A percentile compares a stretch with the other conserved stretches of the same genome.
Evolutionary conservation across 2,888 invertebrate species (phyloP).

Genomic region (Agriopis marginaria): DNA sequence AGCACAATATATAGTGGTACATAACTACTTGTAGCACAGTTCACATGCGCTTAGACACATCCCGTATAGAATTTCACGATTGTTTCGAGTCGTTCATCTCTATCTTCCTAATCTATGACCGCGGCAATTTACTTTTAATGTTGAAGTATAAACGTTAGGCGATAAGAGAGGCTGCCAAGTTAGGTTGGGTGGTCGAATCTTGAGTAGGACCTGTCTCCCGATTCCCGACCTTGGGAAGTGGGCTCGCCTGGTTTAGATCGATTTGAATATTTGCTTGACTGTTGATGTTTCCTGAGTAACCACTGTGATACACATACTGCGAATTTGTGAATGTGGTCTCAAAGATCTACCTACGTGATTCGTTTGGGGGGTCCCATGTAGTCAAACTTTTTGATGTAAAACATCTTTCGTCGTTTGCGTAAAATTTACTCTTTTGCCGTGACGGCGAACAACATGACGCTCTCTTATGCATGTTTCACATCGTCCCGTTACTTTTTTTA

Average conservation of each 20-base stretch:
- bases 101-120: neutral
- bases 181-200: slow-evolving; percentile 37
- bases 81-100: slow-evolving; percentile 6
- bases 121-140: slow-evolving; percentile 41
- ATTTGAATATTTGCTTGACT: neutral
- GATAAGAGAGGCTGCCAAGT: slow-evolving; percentile 44
- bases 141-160: slow-evolving; percentile 40
- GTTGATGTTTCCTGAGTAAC: neutral
- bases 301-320: neutral
- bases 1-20: no score
- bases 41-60: no score
- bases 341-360: no score
- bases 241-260: neutral
- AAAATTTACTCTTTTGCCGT: no score
- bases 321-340: neutral
- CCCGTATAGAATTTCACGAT: neutral
- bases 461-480: no score
- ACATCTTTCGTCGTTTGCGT: no score
- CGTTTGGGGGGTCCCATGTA: no score
- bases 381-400: no score
- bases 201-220: slow-evolving; percentile 30
- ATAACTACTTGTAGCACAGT: no score
- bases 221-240: slow-evolving; percentile 28
- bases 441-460: no score
- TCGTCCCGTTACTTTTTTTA: no score